Base-by-base conservation (phyloP, 2,888 invertebrate species). In the Lissonota sp. region DNA sequence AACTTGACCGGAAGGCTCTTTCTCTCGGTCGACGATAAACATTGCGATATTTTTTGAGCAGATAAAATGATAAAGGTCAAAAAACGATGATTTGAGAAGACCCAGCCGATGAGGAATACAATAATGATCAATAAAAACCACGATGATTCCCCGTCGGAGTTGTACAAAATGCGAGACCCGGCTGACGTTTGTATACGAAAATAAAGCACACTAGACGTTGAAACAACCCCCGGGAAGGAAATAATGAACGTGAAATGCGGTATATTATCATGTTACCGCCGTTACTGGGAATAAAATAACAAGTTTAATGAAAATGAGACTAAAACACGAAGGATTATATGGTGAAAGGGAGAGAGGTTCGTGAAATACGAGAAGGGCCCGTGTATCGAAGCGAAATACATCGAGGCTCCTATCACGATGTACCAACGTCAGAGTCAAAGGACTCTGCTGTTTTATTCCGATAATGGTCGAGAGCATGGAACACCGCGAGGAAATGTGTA, bases 41-140 rank as follows among this genome's bases (percentile, higher is more conserved):
- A 84, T 55, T 77, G n/a, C n/a, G 80, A 26, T 84, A 80, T 84
- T 84, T 84, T 84, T 26, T 3, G 77, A 82, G 79, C 12, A 80
- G 67, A 26, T 26, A 26, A 26, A 26, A 26, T 26, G 26, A 26
- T 26, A 3, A 26, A 26, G 26, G 26, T 26, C n/a, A 42, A 10
- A 73, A 63, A 63, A 5, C 10, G 26, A 26, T 26, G 26, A 26
- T 26, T 26, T 3, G 26, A 26, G 26, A 26, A 26, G 3, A 26
- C 26, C 26, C 26, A 26, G 26, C 26, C 26, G 26, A 26, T 26
- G 26, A 26, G 1, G 26, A 26, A 26, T 26, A 26, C 1, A 3
- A 26, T 1, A 26, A 26, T 26, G 1, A 26, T 26, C 1, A 26
- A 26, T 26, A 3, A 26, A 26, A n/a, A n/a, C n/a, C n/a, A n/a